Base-by-base conservation (phyloP, 2,888 invertebrate species). In the Sinelater perroti region DNA sequence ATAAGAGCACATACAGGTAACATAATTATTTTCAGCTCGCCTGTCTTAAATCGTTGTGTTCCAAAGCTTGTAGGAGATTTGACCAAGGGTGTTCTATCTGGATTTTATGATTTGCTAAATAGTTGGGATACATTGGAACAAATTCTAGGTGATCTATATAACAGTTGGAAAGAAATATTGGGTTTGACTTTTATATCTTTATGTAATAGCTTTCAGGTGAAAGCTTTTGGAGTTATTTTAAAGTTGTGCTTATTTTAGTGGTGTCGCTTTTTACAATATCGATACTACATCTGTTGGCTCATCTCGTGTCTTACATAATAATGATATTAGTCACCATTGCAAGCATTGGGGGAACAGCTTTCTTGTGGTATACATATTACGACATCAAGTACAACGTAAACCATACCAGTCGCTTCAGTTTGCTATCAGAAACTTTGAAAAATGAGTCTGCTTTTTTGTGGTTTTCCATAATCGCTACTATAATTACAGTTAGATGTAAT, bases 61-160 rank as follows among this genome's bases (percentile, higher is more conserved):
- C 96, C 96, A 3, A 85, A 84, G 70, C 81, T 85, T 33, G 82
- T 89, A 5, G 83, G 85, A 64, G 87, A 89, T 50, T 78, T 88
- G 6, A 83, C 87, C 0, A 80, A 82, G 28, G 82, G 84, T 63
- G 81, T 89, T 17, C 81, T 88, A 57, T 82, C 81, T 42, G 88
- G 90, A 74, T 85, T 95, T 67, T 93, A 93, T 78, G 87, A 86
- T 3, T 81, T 91, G 68, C 82, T 96, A 35, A 95, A 96, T 73
- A 90, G 89, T 67, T 93, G 94, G 89, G 93, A 94, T 75, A 85
- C 90, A 21, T 85, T 94, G 67, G 93, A 95, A 77, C 93, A 95
- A 79, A 87, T 95, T 75, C 80, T 95, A 24, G 88, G 90, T 44
- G 96, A 97, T 79, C 81, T 97, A 4, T 94, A 93, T 73, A 87